phyloP scores from a whole-genome alignment of 2,888 invertebrate species.

The Sisyra terminalis region DNA sequence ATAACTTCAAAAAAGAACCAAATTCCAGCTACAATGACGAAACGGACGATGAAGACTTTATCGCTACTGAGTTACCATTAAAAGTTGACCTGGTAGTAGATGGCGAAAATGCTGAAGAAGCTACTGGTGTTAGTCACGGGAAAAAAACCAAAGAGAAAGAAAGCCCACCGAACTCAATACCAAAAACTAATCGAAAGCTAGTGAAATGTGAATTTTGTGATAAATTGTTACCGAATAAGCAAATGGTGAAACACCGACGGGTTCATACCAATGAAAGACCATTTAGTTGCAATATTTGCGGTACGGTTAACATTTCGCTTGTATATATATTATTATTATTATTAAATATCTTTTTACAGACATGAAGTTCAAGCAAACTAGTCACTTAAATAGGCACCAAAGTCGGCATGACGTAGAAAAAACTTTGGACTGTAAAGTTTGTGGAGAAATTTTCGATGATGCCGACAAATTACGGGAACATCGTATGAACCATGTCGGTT shows the following conservation, averaged over 20 bases:
- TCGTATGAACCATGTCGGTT: neutral
- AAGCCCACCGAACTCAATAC: no score
- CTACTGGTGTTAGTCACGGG: no score
- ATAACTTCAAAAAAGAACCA: no score
- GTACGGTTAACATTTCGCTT: neutral
- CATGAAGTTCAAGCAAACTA: neutral
- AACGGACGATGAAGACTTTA: no score
- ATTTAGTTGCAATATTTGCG: neutral
- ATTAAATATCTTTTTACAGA: neutral
- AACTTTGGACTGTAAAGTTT: neutral
- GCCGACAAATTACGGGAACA: neutral
- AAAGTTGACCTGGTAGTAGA: no score
- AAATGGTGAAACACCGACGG: neutral
- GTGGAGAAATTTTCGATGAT: neutral
- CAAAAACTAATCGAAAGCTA: no score
- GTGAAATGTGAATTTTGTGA: neutral
- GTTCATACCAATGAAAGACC: constrained; percentile 1
- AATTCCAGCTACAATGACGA: no score
- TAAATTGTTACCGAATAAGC: neutral
- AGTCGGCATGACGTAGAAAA: neutral
- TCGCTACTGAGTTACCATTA: no score
- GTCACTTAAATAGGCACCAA: neutral
- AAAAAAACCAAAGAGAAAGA: no score
- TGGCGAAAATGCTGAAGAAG: no score
- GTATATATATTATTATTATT: no score